phyloP scores from a whole-genome alignment of 2,797 vertebrate genomes.

The Bucorvus abyssinicus region DNA sequence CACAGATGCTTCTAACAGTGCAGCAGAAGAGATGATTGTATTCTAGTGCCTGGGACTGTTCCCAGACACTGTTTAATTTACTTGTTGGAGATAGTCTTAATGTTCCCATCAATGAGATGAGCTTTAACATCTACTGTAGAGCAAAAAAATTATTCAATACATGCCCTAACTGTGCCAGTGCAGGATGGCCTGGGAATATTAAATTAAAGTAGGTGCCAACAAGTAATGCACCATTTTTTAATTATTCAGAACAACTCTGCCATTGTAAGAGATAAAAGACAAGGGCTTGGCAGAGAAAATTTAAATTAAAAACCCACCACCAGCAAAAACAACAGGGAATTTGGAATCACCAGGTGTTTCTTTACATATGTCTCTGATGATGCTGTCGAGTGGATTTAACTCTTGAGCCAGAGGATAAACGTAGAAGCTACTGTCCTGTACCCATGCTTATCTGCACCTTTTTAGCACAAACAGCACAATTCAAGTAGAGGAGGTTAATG shows the following conservation, averaged over 20 bases:
- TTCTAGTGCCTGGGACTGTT: slow-evolving; percentile 4
- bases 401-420: neutral
- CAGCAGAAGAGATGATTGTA: neutral
- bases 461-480: slow-evolving; percentile 49
- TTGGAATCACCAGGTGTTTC: slow-evolving; percentile 5
- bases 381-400: neutral
- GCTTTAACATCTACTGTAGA: neutral
- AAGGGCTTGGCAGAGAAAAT: neutral
- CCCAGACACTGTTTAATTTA: slow-evolving; percentile 40
- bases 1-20: slow-evolving; percentile 11
- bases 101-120: slow-evolving; percentile 23
- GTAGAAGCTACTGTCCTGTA: neutral
- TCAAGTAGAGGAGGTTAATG: slow-evolving; percentile 56
- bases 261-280: slow-evolving; percentile 30
- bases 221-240: slow-evolving; percentile 46
- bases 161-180: neutral
- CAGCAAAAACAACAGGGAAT: neutral
- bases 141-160: neutral
- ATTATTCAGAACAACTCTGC: slow-evolving; percentile 32
- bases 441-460: neutral
- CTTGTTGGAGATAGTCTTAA: slow-evolving; percentile 6
- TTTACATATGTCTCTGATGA: slow-evolving; percentile 8
- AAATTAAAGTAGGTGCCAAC: slow-evolving; percentile 17
- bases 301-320: neutral
- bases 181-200: neutral